Percentiles rank a stretch among this genome's conserved stretches.
phyloP scores from a whole-genome alignment of 2,113 vertebrate species.

The Peromyscus maniculatus region DNA sequence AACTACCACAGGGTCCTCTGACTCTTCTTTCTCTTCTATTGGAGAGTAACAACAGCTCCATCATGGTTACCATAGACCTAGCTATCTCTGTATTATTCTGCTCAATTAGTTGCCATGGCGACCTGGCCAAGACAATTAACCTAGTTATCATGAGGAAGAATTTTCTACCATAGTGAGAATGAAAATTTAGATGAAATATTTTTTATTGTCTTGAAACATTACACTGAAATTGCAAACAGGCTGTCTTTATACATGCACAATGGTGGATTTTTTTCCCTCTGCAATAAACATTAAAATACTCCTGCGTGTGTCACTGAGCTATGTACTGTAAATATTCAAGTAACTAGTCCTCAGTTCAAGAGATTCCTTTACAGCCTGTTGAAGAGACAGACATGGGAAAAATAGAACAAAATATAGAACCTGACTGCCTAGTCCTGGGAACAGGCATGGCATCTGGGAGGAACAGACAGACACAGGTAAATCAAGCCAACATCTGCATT shows the following conservation, averaged over 20 bases:
- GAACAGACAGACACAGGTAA: neutral
- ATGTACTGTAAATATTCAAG: neutral
- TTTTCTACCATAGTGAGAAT: neutral
- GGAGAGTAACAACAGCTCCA: neutral
- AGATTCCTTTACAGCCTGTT: neutral
- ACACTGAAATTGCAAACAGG: neutral
- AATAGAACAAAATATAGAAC: neutral
- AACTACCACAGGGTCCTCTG: neutral
- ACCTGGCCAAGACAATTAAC: neutral
- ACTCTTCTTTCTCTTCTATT: neutral
- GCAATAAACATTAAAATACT: neutral
- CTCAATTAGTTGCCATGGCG: neutral
- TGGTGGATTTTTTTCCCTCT: neutral
- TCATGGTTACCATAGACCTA: neutral
- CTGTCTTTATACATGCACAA: neutral
- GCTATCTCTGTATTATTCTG: neutral
- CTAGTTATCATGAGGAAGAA: neutral
- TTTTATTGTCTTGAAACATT: slow-evolving; percentile 30
- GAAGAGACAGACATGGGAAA: neutral
- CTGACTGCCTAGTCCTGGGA: neutral
- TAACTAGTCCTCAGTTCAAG: neutral
- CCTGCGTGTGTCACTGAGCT: neutral
- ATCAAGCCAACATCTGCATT: neutral
- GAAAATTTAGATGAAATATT: neutral
- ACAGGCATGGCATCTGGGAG: neutral